These are phyloP conservation scores for Ptilodon capucinus DNA, from an alignment of 2,888 invertebrate genomes.

Conservation along the genomic window DNA sequence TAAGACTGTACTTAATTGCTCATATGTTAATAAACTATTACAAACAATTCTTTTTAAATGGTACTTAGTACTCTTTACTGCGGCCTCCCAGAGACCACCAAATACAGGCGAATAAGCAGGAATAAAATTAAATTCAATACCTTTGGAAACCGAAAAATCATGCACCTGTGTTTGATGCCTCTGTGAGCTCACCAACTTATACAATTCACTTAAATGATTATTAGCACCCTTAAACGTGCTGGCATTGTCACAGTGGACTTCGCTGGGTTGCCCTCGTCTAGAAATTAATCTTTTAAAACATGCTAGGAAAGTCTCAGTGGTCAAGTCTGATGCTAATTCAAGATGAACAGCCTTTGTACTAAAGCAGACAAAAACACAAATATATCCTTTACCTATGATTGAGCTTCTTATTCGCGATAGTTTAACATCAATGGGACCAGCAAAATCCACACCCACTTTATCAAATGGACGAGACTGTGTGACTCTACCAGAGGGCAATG, in stretches of 20 bases:
- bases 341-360: conserved; percentile 14
- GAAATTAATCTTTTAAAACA: conserved; percentile 13
- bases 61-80: conserved; percentile 13
- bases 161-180: conserved; percentile 6
- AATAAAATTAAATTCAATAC: conserved; percentile 8
- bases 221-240: conserved; percentile 11
- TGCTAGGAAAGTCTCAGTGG: conserved; percentile 11
- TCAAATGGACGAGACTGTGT: conserved; percentile 7
- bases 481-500: conserved; percentile 12
- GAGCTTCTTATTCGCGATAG: conserved; percentile 7
- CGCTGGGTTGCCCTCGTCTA: conserved; percentile 8
- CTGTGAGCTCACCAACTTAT: conserved; percentile 4
- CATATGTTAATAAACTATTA: conserved; percentile 12
- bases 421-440: conserved; percentile 18
- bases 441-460: conserved; percentile 17
- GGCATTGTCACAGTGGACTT: conserved; percentile 17
- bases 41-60: conserved; percentile 16
- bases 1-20: conserved; percentile 7
- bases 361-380: conserved; percentile 17
- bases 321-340: conserved; percentile 11
- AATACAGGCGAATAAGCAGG: conserved; percentile 4
- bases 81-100: conserved; percentile 7
- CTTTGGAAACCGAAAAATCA: neutral
- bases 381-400: conserved; percentile 14
- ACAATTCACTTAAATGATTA: conserved; percentile 4